These are phyloP conservation scores for Latheticus oryzae DNA, from an alignment of 2,888 invertebrate genomes.

Conservation along the genomic window DNA sequence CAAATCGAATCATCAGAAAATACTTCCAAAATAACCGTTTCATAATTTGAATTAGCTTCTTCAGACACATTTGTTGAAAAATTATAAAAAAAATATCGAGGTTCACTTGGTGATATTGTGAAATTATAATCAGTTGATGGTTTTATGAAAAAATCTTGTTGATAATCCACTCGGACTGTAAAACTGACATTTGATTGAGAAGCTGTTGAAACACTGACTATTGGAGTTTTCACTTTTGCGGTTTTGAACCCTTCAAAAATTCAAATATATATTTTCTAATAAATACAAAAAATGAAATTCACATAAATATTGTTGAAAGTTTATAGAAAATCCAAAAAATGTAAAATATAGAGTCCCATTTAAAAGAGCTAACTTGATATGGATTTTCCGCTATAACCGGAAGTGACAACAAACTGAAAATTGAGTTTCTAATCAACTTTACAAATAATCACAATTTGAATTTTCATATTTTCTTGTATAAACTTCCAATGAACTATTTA, in stretches of 20 bases:
- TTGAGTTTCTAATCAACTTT: no score
- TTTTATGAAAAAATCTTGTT: constrained; percentile 71
- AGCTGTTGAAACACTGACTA: constrained; percentile 67
- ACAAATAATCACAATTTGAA: no score
- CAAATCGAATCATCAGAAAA: constrained; percentile 75
- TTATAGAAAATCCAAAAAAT: no score
- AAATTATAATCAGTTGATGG: constrained; percentile 63
- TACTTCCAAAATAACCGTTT: constrained; percentile 72
- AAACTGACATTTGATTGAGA: constrained; percentile 71
- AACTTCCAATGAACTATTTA: no score
- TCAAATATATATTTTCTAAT: neutral
- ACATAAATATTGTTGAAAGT: neutral
- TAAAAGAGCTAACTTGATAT: no score
- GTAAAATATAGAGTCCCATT: no score
- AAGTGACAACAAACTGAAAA: no score
- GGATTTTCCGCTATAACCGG: no score
- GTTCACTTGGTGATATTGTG: constrained; percentile 63
- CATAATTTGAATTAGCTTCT: constrained; percentile 49
- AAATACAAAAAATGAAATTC: neutral
- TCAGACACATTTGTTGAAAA: constrained; percentile 58
- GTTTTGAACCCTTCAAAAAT: constrained; percentile 3
- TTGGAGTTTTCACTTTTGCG: constrained; percentile 48
- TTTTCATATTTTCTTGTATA: no score
- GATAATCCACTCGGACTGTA: constrained; percentile 70
- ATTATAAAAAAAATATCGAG: constrained; percentile 69